A percentile compares a stretch with the other conserved stretches of the same genome.
Conservation (phyloP, 2,113 vertebrate species). For the Pseudopipra pipra region DNA sequence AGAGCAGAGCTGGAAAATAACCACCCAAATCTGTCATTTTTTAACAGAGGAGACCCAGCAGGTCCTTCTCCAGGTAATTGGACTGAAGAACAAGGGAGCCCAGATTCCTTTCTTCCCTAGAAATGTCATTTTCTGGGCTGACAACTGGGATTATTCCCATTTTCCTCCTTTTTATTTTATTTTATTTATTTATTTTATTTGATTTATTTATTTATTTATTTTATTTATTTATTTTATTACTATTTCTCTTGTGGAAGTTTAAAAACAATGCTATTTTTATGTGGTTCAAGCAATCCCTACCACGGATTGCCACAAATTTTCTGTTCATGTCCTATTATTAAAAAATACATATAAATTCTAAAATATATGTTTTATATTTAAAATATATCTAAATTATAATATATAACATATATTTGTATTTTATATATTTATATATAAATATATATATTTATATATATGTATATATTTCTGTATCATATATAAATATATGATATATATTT, state of each 20-base stretch:
- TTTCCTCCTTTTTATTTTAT: rapidly evolving
- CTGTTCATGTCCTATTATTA: background rate
- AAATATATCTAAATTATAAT: too few relatives aligned
- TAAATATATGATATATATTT: too few relatives aligned
- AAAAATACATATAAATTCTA: background rate
- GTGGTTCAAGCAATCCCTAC: background rate
- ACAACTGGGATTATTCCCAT: background rate
- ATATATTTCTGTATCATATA: too few relatives aligned
- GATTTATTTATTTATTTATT: too few relatives aligned
- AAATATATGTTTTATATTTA: too few relatives aligned
- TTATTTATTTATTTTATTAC: background rate
- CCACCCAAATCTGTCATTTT: slow-evolving; percentile 75
- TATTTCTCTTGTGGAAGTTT: background rate
- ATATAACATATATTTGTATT: too few relatives aligned
- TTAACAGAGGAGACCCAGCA: slow-evolving; percentile 72
- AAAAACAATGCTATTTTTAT: background rate
- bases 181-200: too few relatives aligned
- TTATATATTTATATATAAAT: too few relatives aligned
- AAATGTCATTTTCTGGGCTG: background rate
- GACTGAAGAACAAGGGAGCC: background rate
- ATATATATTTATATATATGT: too few relatives aligned
- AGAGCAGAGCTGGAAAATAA: slow-evolving; percentile 62
- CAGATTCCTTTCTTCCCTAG: background rate
- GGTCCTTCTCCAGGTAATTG: slow-evolving; percentile 77
- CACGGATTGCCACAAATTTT: background rate